Evolutionary conservation across 1,140 invertebrate genomes (phyloP).

Genomic region (Drosophila rufa): DNA sequence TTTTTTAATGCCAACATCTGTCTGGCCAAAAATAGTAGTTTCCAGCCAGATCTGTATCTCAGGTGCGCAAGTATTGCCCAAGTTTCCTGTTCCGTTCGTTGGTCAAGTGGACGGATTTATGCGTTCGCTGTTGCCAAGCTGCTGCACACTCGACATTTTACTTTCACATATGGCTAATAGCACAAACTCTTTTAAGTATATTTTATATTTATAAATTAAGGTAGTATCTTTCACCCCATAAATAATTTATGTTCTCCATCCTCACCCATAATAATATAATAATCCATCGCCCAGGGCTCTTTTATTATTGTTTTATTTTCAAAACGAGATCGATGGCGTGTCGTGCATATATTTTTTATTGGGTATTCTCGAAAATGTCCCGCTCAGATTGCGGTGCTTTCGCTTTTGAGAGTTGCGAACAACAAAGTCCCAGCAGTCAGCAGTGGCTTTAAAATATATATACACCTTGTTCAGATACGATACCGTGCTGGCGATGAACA

Average conservation of each 20-base stretch:
- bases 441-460: slow-evolving; percentile 22
- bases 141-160: slow-evolving; percentile 56
- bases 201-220: slow-evolving; percentile 14
- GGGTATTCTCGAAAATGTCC: slow-evolving; percentile 61
- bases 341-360: slow-evolving; percentile 50
- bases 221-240: not conserved
- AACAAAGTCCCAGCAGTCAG: slow-evolving; percentile 49
- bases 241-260: slow-evolving; percentile 2
- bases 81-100: slow-evolving; percentile 72
- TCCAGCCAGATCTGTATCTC: slow-evolving; percentile 54
- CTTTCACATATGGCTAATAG: slow-evolving; percentile 43
- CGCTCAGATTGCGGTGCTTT: slow-evolving; percentile 63
- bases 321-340: slow-evolving; percentile 36
- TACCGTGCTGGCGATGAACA: slow-evolving; percentile 62
- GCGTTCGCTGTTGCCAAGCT: slow-evolving; percentile 42
- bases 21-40: slow-evolving; percentile 54
- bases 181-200: slow-evolving; percentile 6
- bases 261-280: slow-evolving; percentile 11
- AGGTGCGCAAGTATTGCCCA: slow-evolving; percentile 70
- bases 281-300: slow-evolving; percentile 4
- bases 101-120: slow-evolving; percentile 64
- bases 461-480: slow-evolving; percentile 41
- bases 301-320: slow-evolving; percentile 12
- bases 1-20: slow-evolving; percentile 52
- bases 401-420: slow-evolving; percentile 56